Evolutionary conservation across 2,888 invertebrate species (phyloP), one percentile per base, ranked within the genome.

Genomic region (Scrobipalpa costella): DNA sequence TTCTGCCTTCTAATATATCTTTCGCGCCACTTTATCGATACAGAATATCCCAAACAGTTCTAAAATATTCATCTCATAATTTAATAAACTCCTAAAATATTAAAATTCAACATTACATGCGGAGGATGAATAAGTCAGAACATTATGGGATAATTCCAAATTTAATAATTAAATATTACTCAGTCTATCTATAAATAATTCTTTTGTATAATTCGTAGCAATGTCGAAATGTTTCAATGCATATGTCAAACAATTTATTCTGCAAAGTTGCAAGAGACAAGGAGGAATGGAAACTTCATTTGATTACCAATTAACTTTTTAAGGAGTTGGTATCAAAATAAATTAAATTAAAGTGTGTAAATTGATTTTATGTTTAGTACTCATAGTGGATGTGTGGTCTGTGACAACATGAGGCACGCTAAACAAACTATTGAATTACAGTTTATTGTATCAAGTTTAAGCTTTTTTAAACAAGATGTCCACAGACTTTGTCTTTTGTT

Each of bases 111-210:
- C 17, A 47, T n/a, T n/a, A n/a, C n/a, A 7, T 17, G 47, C 47
- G 7, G 17, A 47, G 47, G 47, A 52, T 27, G 27, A 52, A 52
- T 52, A 15, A 17, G 50, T 27, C 27, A 34, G 55, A 27, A 55
- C 34, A 34, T 15, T 21, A 13, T 9, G 13, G 13, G 5, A n/a
- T n/a, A n/a, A n/a, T n/a, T 27, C 33, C 44, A 44, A 15, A 27
- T 44, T 73, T 67, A 74, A 83, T 59, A 21, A 49, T 61, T 83
- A 84, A 85, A 83, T 75, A 81, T 82, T 87, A 86, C 78, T 89
- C 89, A 89, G 89, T 90, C 89, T 88, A 88, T 88, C 73, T 77
- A 77, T 78, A 73, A 73, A 71, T 72, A 71, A 78, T 78, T 77
- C 67, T 58, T 68, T 71, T 73, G 73, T 75, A 73, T 81, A 80